Evolutionary conservation across 2,113 vertebrate species (phyloP).

Genomic region (Pleuronectes platessa): DNA sequence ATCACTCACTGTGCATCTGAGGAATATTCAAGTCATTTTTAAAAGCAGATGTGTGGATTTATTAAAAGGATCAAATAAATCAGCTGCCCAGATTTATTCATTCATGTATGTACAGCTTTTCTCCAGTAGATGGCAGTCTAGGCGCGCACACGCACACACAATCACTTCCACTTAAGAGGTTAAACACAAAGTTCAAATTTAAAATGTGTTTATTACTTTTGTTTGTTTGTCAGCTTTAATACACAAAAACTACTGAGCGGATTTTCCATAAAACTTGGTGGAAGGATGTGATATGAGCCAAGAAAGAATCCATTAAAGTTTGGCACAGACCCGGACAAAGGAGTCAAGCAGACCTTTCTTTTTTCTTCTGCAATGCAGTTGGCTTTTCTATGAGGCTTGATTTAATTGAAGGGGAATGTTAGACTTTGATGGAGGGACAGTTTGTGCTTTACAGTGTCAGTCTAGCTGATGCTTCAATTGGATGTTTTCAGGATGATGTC

Average conservation of each 20-base stretch:
- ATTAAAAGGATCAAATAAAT: not conserved
- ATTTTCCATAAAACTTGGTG: not conserved
- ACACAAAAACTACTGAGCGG: not conserved
- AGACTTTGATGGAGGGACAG: not conserved
- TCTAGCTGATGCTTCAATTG: too few relatives aligned
- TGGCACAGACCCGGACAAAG: not conserved
- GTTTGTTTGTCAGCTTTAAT: not conserved
- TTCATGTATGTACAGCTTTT: slow-evolving; percentile 11
- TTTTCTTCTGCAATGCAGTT: too few relatives aligned
- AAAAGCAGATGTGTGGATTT: not conserved
- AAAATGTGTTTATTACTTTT: not conserved
- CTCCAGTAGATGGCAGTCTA: slow-evolving; percentile 60
- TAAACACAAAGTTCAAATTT: too few relatives aligned
- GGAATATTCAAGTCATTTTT: slow-evolving; percentile 12
- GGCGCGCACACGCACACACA: not conserved
- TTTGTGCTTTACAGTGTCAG: too few relatives aligned
- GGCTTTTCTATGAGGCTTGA: too few relatives aligned
- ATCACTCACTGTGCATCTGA: slow-evolving; percentile 17
- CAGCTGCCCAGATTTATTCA: not conserved
- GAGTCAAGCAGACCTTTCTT: too few relatives aligned
- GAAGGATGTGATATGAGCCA: not conserved
- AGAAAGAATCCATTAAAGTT: not conserved
- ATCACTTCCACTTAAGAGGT: too few relatives aligned
- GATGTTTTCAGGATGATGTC: too few relatives aligned
- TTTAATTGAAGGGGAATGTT: not conserved